Conservation (phyloP, 2,888 invertebrate genomes). For the Leucophenga montana region DNA sequence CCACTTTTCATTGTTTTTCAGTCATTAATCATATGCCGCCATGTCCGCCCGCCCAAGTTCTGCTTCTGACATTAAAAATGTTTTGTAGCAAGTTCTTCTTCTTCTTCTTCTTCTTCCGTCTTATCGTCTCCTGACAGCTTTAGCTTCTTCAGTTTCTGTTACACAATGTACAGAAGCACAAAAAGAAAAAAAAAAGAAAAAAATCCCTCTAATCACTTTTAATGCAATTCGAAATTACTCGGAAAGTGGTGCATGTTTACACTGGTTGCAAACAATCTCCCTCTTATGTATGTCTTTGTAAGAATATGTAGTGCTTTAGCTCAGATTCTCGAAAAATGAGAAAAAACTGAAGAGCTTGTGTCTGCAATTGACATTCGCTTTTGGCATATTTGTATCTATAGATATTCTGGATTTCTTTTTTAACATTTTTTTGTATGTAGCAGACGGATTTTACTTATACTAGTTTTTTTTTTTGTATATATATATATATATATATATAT, state of each 20-base stretch:
- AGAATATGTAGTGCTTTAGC: too few relatives aligned
- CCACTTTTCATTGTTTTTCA: neutral
- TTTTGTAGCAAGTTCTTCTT: too few relatives aligned
- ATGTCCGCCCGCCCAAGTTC: conserved; percentile 43
- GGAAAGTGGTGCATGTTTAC: conserved; percentile 52
- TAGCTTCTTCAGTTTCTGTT: too few relatives aligned
- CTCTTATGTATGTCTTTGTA: too few relatives aligned
- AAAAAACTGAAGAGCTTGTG: neutral
- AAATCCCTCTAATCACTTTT: conserved; percentile 49
- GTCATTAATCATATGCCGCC: conserved; percentile 60
- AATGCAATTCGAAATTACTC: conserved; percentile 59
- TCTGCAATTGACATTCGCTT: conserved; percentile 39
- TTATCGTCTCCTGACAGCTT: too few relatives aligned
- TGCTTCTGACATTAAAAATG: conserved; percentile 43
- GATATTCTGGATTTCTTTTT: conserved; percentile 35
- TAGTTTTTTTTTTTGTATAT: too few relatives aligned
- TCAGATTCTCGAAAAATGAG: too few relatives aligned
- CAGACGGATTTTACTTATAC: too few relatives aligned
- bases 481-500: too few relatives aligned
- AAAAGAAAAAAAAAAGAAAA: too few relatives aligned
- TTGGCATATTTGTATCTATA: conserved; percentile 21
- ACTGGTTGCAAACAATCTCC: conserved; percentile 36
- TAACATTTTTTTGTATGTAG: neutral
- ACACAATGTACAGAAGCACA: too few relatives aligned
- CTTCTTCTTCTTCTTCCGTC: too few relatives aligned